Percentiles rank a stretch among this genome's conserved stretches.
phyloP scores from a whole-genome alignment of 2,113 vertebrate species.

The Rhineura floridana region DNA sequence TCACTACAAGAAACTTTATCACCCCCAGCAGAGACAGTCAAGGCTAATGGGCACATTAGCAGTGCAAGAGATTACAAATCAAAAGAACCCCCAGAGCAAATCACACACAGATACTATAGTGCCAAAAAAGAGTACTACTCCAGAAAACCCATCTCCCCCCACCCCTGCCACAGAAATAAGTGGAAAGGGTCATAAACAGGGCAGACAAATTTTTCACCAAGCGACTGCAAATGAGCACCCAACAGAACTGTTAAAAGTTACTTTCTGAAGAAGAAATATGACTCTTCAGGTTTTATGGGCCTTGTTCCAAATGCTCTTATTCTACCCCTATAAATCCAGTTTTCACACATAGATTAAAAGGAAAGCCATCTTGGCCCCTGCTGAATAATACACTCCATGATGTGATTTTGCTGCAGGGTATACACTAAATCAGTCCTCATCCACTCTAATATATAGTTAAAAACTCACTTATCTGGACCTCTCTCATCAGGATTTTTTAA shows the following conservation, averaged over 20 bases:
- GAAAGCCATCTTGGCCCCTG: conserved; percentile 43
- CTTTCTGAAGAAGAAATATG: conserved; percentile 61
- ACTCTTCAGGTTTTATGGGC: conserved; percentile 58
- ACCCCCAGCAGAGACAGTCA: conserved; percentile 50
- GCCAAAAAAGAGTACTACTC: background rate
- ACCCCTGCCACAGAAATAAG: conserved; percentile 34
- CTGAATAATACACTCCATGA: conserved; percentile 11
- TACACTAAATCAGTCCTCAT: background rate
- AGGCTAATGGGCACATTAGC: conserved; percentile 35
- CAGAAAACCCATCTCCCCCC: background rate
- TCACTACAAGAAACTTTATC: conserved; percentile 24
- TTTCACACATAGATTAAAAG: conserved; percentile 59
- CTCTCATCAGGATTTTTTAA: conserved; percentile 8
- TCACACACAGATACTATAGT: conserved; percentile 33
- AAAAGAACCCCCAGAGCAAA: conserved; percentile 27
- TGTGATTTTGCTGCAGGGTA: background rate
- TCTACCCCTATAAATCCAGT: conserved; percentile 61
- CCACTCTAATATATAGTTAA: accelerated
- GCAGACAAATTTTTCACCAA: conserved; percentile 61
- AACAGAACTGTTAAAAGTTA: conserved; percentile 68
- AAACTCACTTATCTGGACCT: conserved; percentile 11
- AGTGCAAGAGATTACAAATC: conserved; percentile 37
- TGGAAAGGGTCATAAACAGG: conserved; percentile 51
- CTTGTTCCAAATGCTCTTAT: conserved; percentile 49
- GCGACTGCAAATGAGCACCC: conserved; percentile 65